Base-by-base conservation (phyloP, 2,113 vertebrate genomes). In the Alethe diademata region DNA sequence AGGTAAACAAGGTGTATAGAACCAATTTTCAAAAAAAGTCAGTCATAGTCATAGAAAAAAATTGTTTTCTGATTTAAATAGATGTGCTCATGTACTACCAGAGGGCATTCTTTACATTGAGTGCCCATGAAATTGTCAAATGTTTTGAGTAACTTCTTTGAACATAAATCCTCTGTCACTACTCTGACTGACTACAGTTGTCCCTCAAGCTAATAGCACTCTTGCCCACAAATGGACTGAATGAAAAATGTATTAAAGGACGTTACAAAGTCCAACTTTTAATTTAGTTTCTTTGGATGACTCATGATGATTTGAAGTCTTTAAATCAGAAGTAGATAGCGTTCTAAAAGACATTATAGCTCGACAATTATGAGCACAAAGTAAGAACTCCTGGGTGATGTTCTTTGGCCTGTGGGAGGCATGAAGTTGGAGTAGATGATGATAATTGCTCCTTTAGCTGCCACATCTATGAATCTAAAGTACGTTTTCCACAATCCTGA, bases 321-420 rank as follows among this genome's bases (percentile, higher is more conserved):
- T 95, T 95, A 96, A 95, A 92, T 97, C 94, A 90, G 66, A 91
- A 90, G 76, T 25, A 86, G 93, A 73, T 28, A 79, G 38, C 8
- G 5, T 93, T 94, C 84, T 94, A 91, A 94, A 93, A 94, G 74
- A 76, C 78, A 85, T 94, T 79, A 95, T 36, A 66, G 42, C 47
- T 95, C 0, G 0, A 95, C 74, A 94, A 93, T 96, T 94, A 96
- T 28, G 7, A 92, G 58, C 67, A 86, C 69, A 88, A 95, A 76
- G 78, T 28, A 38, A 69, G 86, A 95, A 94, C 81, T 91, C 87
- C 78, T 90, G n/a, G 86, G 81, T 88, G 87, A 88, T 91, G 87
- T 94, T 95, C 94, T 88, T 91, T 96, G 92, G 87, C 94, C 93
- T 94, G 66, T 96, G 93, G 94, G 90, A 95, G 74, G 74, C 71